Evolutionary conservation across 2,113 vertebrate genomes (phyloP), one percentile per base, ranked within the genome.

Genomic region (Hydropotes inermis): DNA sequence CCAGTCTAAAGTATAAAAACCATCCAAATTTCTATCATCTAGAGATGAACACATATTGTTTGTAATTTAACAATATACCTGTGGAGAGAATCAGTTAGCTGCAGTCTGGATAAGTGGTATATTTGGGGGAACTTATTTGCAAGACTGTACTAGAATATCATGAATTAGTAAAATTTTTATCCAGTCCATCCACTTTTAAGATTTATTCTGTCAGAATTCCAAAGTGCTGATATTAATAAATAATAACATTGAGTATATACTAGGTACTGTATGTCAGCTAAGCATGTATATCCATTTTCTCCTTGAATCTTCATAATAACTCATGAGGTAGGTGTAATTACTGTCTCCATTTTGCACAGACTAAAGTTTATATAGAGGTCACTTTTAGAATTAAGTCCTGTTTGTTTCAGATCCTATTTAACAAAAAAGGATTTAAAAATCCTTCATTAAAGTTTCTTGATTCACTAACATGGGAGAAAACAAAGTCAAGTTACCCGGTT

Each of bases 351-450:
- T 95, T 97, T 96, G 19, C 67, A 93, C 19, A 64, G 52, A 76
- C 23, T 87, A 27, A 86, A 94, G 50, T 94, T 94, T 96, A 81
- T 45, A 23, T 89, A 54, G 61, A 54, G 3, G 55, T 87, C 39
- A 82, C 50, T 89, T 92, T 92, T 91, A 94, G 92, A 97, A 79
- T 90, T 95, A 74, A 90, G 45, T 67, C 57, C 16, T 30, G 27
- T 58, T 96, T 94, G 52, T 87, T 95, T 94, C 89, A 98, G 89
- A 89, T 91, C 10, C 70, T 97, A 87, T 58, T 90, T 96, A 92
- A 76, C 21, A 89, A 96, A 64, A 70, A 70, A 70, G n/a, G 67
- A 74, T 74, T 17, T 17, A 79, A 4, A 79, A 96, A 43, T 60
- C 19, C 15, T 98, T 88, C 33, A 67, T 58, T 87, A 52, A 92